These are phyloP conservation scores for Crotalus tigris DNA, from an alignment of 2,113 vertebrate species.

Conservation along the genomic window DNA sequence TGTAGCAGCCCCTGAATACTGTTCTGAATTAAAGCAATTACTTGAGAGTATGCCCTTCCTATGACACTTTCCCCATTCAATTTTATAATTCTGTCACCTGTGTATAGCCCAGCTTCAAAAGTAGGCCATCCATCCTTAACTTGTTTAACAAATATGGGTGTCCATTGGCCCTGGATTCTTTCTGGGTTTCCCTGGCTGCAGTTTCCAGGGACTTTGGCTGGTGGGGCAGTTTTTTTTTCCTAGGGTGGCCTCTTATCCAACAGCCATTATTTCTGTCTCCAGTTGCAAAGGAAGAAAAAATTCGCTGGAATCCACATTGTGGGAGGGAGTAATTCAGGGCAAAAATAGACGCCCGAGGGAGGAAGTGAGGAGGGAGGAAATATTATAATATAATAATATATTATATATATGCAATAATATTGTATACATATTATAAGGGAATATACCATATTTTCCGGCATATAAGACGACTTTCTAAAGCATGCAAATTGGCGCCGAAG, in stretches of 20 bases:
- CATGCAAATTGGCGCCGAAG: too few species aligned
- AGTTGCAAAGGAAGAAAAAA: neutral
- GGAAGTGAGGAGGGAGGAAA: too few species aligned
- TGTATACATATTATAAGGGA: too few species aligned
- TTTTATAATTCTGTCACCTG: constrained; percentile 98
- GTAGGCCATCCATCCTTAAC: constrained; percentile 96
- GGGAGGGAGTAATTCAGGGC: too few species aligned
- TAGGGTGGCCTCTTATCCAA: neutral
- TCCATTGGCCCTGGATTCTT: constrained; percentile 96
- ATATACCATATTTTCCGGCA: too few species aligned
- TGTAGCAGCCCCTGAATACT: constrained; percentile 56
- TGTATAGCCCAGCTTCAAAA: constrained; percentile 92
- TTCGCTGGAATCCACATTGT: too few species aligned
- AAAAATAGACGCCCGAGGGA: too few species aligned
- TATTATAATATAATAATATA: too few species aligned
- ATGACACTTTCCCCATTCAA: constrained; percentile 98
- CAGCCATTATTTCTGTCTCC: neutral
- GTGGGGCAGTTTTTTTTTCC: neutral
- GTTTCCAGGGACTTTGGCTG: neutral
- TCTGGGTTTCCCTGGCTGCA: constrained; percentile 81
- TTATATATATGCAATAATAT: too few species aligned
- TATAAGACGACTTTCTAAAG: too few species aligned
- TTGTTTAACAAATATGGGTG: constrained; percentile 97
- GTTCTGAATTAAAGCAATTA: constrained; percentile 97
- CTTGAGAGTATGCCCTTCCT: constrained; percentile 97